Evolutionary conservation across 2,113 vertebrate species (phyloP), one percentile per base, ranked within the genome.

Genomic region (Crotalus tigris): DNA sequence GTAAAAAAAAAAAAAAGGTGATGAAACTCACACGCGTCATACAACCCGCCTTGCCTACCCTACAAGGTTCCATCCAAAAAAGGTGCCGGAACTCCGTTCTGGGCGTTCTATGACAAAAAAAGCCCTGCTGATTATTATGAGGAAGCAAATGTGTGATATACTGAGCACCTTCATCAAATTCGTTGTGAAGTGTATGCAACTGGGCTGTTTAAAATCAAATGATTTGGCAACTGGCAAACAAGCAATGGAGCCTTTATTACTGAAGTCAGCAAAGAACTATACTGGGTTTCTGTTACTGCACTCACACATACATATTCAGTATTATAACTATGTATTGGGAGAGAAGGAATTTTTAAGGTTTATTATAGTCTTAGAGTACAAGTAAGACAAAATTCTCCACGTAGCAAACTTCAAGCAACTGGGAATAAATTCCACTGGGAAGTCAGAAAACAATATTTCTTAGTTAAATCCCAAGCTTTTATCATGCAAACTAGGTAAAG

Each of bases 351-450:
- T 81, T 33, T 39, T 21, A 44, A 81, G 33, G 33, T 81, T 44
- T 81, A 81, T 81, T 39, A 81, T 44, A 17, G 33, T 81, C 33
- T 21, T 81, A 44, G 19, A 81, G 33, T 81, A 44, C 17, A 21
- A 21, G 3, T 81, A 33, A 44, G 17, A 64, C 75, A 89, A 89
- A 92, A 26, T 33, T 90, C 15, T n/a, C 39, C 12, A 9, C 57
- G 85, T 92, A 93, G 87, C 89, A 94, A 95, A 92, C 92, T 94
- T 94, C 89, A 57, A 90, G 17, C 92, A 89, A 2, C 49, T 51
- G 55, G 88, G 86, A 87, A 88, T 94, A 92, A 49, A 49, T 55
- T 89, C 5, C 61, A 89, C 26, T 89, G 24, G 24, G 44, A 51
- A 89, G 3, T 17, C 39, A 55, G 33, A 64, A 89, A 85, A 55